These are phyloP conservation scores for Oxyteleia sp. DNA, from an alignment of 2,888 invertebrate species.

Conservation along the genomic window DNA sequence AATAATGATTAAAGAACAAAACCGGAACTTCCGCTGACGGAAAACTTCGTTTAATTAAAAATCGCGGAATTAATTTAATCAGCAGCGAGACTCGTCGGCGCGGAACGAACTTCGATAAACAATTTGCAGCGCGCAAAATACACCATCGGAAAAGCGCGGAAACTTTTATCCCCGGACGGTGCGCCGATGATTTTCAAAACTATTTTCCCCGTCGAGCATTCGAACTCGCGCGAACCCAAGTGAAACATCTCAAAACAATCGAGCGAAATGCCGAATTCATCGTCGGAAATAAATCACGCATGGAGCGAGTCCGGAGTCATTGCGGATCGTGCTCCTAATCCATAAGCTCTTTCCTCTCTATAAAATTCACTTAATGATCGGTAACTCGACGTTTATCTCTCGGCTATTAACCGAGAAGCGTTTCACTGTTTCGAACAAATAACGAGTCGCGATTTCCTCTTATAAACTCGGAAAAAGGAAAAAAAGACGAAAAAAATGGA, in stretches of 20 bases:
- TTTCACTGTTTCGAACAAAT: slow-evolving; percentile 40
- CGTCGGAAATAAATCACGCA: slow-evolving; percentile 19
- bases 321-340: slow-evolving; percentile 11
- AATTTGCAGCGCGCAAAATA: not conserved
- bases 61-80: not conserved
- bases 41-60: no score
- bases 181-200: not conserved
- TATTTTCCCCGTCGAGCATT: not conserved
- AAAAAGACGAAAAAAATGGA: no score
- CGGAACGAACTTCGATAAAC: not conserved
- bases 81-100: not conserved
- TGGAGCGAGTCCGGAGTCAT: not conserved
- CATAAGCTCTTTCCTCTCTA: slow-evolving; percentile 17
- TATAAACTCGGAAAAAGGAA: no score
- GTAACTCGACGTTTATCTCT: slow-evolving; percentile 40
- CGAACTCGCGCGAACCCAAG: not conserved
- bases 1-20: no score
- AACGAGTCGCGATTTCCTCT: slow-evolving; percentile 33
- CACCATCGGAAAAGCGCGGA: not conserved
- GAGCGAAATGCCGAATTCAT: slow-evolving; percentile 15
- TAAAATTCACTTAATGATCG: slow-evolving; percentile 28
- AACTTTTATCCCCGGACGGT: not conserved
- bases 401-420: slow-evolving; percentile 29
- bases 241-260: slow-evolving; percentile 13
- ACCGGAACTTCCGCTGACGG: no score